Percentiles rank a stretch among this genome's conserved stretches.
phyloP scores from a whole-genome alignment of 2,113 vertebrate genomes.

The Psittacula cyanocephala region DNA sequence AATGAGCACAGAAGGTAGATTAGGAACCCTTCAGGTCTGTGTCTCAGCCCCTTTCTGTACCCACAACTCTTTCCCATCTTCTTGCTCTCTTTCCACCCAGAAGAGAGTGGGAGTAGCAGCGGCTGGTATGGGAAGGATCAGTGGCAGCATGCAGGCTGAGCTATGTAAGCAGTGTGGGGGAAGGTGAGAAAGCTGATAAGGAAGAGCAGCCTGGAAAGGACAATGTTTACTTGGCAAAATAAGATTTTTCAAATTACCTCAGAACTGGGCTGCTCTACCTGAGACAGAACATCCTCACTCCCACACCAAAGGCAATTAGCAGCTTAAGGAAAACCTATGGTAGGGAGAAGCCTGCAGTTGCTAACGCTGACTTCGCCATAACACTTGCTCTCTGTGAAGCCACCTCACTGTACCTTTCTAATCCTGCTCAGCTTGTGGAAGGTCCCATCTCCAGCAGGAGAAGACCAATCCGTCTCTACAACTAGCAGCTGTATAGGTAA shows the following conservation, averaged over 20 bases:
- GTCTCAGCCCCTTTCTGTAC: not conserved
- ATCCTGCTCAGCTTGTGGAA: not conserved
- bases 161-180: not conserved
- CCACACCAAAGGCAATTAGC: not conserved
- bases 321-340: not conserved
- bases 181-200: not conserved
- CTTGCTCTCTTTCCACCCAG: not conserved
- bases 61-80: not conserved
- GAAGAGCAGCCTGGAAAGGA: not conserved
- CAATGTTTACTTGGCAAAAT: not conserved
- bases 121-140: not conserved
- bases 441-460: not conserved
- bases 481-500: not conserved
- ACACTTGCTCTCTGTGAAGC: not conserved
- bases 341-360: not conserved
- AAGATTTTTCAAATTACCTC: not conserved
- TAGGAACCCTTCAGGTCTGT: not conserved
- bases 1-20: not conserved
- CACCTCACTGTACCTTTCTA: not conserved
- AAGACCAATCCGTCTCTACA: fast-evolving
- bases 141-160: not conserved
- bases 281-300: not conserved
- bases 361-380: not conserved
- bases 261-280: not conserved
- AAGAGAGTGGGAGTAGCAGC: not conserved